These are phyloP conservation scores for Amazona guildingii DNA, from an alignment of 2,113 vertebrate genomes.

Conservation along the genomic window DNA sequence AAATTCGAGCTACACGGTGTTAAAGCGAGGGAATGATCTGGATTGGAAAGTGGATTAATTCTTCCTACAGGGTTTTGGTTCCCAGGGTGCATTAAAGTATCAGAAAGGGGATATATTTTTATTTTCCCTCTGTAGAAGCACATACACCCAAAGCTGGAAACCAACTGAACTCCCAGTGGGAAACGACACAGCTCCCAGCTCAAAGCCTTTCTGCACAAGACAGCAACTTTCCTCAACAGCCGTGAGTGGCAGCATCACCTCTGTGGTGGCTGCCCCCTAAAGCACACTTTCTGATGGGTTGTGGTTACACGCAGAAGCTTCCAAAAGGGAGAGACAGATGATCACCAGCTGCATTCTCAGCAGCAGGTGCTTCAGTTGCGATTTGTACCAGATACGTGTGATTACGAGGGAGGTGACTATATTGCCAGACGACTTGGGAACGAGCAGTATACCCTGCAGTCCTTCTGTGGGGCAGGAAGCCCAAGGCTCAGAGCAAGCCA, in stretches of 20 bases:
- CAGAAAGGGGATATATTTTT: not conserved
- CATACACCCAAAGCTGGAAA: not conserved
- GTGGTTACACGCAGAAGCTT: accelerated
- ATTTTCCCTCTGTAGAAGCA: not conserved
- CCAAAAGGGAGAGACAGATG: not conserved
- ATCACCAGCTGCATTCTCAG: not conserved
- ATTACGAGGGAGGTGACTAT: accelerated
- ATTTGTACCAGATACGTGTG: not conserved
- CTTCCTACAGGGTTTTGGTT: not conserved
- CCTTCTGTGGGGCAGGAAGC: not conserved
- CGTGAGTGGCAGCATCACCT: accelerated
- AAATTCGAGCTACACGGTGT: not conserved
- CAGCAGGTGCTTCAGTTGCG: accelerated
- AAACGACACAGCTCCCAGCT: not conserved
- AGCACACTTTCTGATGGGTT: accelerated
- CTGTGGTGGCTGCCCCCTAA: not conserved
- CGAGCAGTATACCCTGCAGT: not conserved
- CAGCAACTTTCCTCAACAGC: not conserved
- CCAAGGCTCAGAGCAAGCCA: not conserved
- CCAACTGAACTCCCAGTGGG: accelerated
- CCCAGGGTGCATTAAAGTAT: not conserved
- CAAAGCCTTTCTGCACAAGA: not conserved
- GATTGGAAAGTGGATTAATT: not conserved
- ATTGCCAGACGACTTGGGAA: not conserved
- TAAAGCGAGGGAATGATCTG: not conserved